Conservation (phyloP, 2,113 vertebrate genomes). For the Lichenostomus cassidix region DNA sequence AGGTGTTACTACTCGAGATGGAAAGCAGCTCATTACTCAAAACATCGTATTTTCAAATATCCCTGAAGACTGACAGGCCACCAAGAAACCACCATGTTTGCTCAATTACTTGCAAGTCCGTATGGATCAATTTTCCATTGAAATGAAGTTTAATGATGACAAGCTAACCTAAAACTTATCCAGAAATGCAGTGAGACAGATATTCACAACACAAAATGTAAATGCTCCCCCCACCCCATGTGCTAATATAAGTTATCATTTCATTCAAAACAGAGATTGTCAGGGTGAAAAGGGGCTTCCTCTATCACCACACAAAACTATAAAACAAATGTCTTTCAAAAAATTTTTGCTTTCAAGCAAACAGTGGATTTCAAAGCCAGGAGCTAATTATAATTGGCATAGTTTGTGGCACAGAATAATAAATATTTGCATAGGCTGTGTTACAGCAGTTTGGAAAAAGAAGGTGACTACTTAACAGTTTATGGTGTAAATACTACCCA, state of each 20-base stretch:
- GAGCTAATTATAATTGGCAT: rapidly evolving
- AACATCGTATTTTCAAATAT: not conserved
- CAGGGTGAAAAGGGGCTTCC: not conserved
- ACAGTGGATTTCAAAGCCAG: not conserved
- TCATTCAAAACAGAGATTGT: not conserved
- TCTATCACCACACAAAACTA: not conserved
- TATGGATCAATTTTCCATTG: not conserved
- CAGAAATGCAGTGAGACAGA: not conserved
- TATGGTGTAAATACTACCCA: not conserved
- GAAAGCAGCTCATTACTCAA: not conserved
- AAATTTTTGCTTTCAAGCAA: not conserved
- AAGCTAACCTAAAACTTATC: not conserved
- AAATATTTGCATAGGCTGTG: not conserved
- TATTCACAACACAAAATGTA: not conserved
- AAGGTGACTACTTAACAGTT: not conserved
- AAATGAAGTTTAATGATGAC: not conserved
- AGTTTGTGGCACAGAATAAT: not conserved
- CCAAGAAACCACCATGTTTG: not conserved
- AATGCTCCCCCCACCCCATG: rapidly evolving
- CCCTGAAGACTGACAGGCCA: not conserved
- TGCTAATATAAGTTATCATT: not conserved
- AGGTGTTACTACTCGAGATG: not conserved
- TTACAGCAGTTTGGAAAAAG: not conserved
- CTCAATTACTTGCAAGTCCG: not conserved
- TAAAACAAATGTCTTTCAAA: not conserved